Evolutionary conservation across 2,113 vertebrate genomes (phyloP).

Genomic region (Petaurus breviceps): DNA sequence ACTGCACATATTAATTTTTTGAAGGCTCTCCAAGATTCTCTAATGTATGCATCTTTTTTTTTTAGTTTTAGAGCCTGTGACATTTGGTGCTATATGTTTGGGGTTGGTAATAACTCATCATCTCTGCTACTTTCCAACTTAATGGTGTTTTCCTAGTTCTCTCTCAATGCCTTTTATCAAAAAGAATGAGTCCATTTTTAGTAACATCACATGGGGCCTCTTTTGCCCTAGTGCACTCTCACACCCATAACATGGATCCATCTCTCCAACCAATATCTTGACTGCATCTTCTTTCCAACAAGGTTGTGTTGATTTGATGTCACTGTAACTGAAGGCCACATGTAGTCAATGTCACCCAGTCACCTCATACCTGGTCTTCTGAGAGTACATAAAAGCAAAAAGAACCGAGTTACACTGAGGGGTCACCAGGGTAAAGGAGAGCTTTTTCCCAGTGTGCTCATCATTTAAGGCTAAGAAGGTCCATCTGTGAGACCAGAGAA

Average conservation of each 20-base stretch:
- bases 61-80: background rate
- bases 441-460: background rate
- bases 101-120: background rate
- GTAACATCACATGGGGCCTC: background rate
- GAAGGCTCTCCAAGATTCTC: background rate
- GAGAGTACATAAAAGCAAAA: background rate
- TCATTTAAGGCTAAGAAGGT: background rate
- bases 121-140: background rate
- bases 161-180: background rate
- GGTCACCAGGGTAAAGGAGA: background rate
- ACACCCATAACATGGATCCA: background rate
- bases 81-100: background rate
- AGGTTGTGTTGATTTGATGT: background rate
- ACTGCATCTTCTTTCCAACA: background rate
- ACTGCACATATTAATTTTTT: background rate
- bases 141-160: background rate
- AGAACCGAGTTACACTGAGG: background rate
- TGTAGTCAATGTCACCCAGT: background rate
- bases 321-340: background rate
- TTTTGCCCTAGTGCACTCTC: background rate
- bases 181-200: background rate
- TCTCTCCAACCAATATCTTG: background rate
- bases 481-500: background rate
- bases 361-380: background rate
- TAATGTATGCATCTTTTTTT: background rate